Percentiles rank a stretch among this genome's conserved stretches.
These are phyloP conservation scores for Neotoma lepida DNA, from an alignment of 2,113 vertebrate genomes.

Conservation along the genomic window DNA sequence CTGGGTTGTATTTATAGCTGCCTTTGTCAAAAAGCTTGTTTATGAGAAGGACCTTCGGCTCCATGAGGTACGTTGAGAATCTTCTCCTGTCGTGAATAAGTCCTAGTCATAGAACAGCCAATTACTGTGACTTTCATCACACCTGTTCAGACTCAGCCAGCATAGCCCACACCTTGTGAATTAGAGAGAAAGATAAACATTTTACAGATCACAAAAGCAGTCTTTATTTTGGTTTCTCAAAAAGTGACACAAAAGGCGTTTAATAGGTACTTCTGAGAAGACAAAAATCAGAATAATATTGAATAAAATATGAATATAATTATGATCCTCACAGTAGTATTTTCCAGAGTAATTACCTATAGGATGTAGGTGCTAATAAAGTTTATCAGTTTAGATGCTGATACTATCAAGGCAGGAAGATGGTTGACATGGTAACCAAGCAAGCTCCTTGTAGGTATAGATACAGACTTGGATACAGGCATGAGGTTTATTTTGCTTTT, in stretches of 20 bases:
- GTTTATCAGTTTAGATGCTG: background rate
- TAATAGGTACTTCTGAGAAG: conserved; percentile 14
- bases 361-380: background rate
- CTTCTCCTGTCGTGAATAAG: conserved; percentile 73
- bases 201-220: background rate
- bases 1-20: conserved; percentile 96
- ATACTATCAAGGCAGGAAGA: conserved; percentile 7
- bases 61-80: conserved; percentile 90
- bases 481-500: conserved; percentile 34
- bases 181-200: conserved; percentile 42
- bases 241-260: background rate
- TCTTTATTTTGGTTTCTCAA: conserved; percentile 33
- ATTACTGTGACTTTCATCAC: conserved; percentile 56
- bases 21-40: conserved; percentile 97
- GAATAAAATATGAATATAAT: conserved; percentile 1
- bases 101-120: conserved; percentile 64
- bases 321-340: conserved; percentile 40
- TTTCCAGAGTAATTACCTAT: background rate
- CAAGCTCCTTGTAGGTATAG: background rate
- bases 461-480: background rate
- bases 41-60: conserved; percentile 96
- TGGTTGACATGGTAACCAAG: conserved; percentile 24
- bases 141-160: conserved; percentile 64
- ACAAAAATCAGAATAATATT: conserved; percentile 50
- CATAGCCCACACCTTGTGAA: background rate